A percentile compares a stretch with the other conserved stretches of the same genome.
These are phyloP conservation scores for Setipinna tenuifilis DNA, from an alignment of 2,797 vertebrate species.

Conservation along the genomic window DNA sequence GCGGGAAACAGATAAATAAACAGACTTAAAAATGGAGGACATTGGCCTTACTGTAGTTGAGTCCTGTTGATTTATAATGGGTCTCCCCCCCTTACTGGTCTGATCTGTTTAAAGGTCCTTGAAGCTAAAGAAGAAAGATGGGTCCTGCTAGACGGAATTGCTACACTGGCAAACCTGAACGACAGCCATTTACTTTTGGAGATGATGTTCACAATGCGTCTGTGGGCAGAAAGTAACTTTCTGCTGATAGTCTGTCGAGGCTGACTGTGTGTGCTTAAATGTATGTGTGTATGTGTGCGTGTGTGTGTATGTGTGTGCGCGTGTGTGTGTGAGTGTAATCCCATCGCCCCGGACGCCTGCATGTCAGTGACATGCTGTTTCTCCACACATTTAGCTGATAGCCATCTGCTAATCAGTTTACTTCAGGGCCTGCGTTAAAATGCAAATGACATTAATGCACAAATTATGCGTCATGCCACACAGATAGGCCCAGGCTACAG, in stretches of 20 bases:
- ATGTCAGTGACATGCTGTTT: slow-evolving; percentile 70
- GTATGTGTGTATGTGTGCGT: no score
- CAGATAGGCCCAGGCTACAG: slow-evolving; percentile 70
- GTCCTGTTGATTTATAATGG: slow-evolving; percentile 56
- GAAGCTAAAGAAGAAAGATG: slow-evolving; percentile 69
- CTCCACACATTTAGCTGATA: slow-evolving; percentile 80
- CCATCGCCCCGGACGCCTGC: slow-evolving; percentile 63
- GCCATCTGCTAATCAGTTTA: slow-evolving; percentile 83
- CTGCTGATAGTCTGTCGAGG: slow-evolving; percentile 33
- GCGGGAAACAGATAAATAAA: slow-evolving; percentile 35
- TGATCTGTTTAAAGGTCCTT: slow-evolving; percentile 71
- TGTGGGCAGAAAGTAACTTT: slow-evolving; percentile 22
- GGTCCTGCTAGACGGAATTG: slow-evolving; percentile 63
- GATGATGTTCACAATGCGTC: slow-evolving; percentile 42
- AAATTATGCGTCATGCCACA: slow-evolving; percentile 80
- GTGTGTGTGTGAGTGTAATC: slow-evolving; percentile 69
- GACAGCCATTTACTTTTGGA: slow-evolving; percentile 61
- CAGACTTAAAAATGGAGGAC: slow-evolving; percentile 29
- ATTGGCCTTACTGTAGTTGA: slow-evolving; percentile 48
- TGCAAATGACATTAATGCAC: slow-evolving; percentile 83
- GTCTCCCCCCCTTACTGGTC: slow-evolving; percentile 60
- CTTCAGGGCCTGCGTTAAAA: slow-evolving; percentile 81
- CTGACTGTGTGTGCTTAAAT: slow-evolving; percentile 49
- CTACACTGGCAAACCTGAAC: slow-evolving; percentile 69
- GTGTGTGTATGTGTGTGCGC: no score